Conservation (phyloP, 2,797 vertebrate genomes). For the Urophycis tenuis region DNA sequence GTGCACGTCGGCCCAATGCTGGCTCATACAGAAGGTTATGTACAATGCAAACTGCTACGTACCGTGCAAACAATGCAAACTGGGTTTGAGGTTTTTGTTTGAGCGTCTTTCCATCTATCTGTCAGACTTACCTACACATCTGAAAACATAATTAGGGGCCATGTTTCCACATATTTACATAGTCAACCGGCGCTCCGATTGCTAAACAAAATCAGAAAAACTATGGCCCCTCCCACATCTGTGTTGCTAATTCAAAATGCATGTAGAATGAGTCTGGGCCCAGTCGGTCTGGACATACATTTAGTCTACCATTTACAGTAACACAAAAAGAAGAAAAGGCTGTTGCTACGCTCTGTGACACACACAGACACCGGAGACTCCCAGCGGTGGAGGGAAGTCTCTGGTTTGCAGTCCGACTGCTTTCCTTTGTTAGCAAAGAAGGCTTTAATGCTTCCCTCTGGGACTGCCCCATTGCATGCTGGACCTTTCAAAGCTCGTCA, state of each 20-base stretch:
- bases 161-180: neutral
- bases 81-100: neutral
- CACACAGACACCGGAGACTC: slow-evolving; percentile 37
- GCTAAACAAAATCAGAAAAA: neutral
- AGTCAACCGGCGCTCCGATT: neutral
- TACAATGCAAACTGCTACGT: neutral
- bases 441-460: slow-evolving; percentile 38
- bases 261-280: neutral
- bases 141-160: neutral
- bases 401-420: slow-evolving; percentile 40
- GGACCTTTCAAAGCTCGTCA: slow-evolving; percentile 38
- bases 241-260: neutral
- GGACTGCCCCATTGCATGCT: slow-evolving; percentile 25
- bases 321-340: slow-evolving; percentile 2
- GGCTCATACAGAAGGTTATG: neutral
- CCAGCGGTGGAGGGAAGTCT: slow-evolving; percentile 41
- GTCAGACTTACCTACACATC: neutral
- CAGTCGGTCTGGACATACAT: neutral
- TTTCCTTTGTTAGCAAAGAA: slow-evolving; percentile 35
- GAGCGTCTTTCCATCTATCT: neutral
- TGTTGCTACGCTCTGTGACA: slow-evolving; percentile 13
- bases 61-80: neutral
- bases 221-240: neutral
- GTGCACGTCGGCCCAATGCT: neutral
- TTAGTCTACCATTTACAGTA: neutral